Base-by-base conservation (phyloP, 2,113 vertebrate species). In the Onychostoma macrolepis region DNA sequence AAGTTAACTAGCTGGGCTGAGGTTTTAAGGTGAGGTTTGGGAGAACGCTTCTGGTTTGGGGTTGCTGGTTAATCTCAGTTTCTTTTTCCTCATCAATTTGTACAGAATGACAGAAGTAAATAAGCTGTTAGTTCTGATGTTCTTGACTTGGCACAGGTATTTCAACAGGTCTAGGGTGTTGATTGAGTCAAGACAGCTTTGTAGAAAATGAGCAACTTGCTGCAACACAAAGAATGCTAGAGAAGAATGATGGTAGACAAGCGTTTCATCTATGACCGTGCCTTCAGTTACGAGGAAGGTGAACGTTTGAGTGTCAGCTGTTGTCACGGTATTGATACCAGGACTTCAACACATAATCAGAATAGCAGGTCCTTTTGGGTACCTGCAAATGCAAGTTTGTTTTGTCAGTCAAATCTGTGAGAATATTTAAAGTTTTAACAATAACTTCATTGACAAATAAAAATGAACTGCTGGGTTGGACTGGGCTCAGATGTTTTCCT, bases 41-140 rank as follows among this genome's bases (percentile, higher is more conserved):
- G 79, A 50, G 67, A 74, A 45, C 19, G 84, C 53, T 88, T 83
- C 72, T 87, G 86, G 89, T 86, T 89, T 90, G 83, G 88, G 85
- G 85, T 89, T 87, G 58, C 67, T 85, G 85, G 85, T 84, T 87
- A 69, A 83, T 84, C 81, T 84, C 48, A 80, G 81, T 87, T 89
- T 87, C 88, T 86, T 69, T 58, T 77, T 48, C 76, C 74, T 72
- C 67, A 53, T 58, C n/a, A 58, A 50, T 38, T 36, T 26, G 67
- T 83, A 83, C 53, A 53, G 65, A 85, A 33, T 72, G 43, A 84
- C 56, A 77, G 79, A 67, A 63, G 58, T 21, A 9, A 48, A 82
- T 26, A 67, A 82, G n/a, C 13, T 15, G 10, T 26, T 80, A 15
- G 38, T 26, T 80, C 56, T 63, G 72, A 28, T 28, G 72, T 28